These are phyloP conservation scores for Agrilus planipennis DNA, from an alignment of 1,140 invertebrate species.

Conservation along the genomic window DNA sequence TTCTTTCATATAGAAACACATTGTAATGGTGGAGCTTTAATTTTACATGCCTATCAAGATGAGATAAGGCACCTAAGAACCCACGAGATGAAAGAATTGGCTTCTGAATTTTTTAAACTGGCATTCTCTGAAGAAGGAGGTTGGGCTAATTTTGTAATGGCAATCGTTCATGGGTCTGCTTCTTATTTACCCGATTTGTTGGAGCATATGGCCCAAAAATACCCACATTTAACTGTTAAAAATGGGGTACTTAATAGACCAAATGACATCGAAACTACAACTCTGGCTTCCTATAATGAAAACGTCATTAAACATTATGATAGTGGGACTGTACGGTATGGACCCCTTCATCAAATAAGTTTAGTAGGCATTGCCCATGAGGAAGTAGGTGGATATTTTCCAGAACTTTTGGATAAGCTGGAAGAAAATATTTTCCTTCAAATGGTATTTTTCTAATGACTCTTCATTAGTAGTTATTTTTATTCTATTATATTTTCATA, in stretches of 20 bases:
- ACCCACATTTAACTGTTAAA: conserved; percentile 83
- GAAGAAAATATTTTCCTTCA: conserved; percentile 82
- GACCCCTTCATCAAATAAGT: conserved; percentile 91
- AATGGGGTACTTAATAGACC: conserved; percentile 77
- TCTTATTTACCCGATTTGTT: conserved; percentile 82
- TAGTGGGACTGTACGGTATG: conserved; percentile 83
- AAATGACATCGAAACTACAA: conserved; percentile 91
- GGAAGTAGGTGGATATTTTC: conserved; percentile 96
- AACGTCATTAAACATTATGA: conserved; percentile 50
- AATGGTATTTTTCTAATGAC: conserved; percentile 43
- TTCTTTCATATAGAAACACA: conserved; percentile 83
- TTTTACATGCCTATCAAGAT: conserved; percentile 87
- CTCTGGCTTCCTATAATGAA: conserved; percentile 78
- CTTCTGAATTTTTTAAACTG: conserved; percentile 71
- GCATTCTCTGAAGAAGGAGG: conserved; percentile 71
- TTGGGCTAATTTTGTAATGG: conserved; percentile 84
- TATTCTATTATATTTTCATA: no score
- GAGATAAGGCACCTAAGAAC: conserved; percentile 70
- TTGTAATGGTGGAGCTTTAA: conserved; percentile 88
- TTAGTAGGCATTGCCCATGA: conserved; percentile 95
- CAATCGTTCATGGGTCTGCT: conserved; percentile 91
- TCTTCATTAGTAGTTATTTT: conserved; percentile 1
- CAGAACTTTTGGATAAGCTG: conserved; percentile 74
- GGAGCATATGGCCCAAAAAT: conserved; percentile 76
- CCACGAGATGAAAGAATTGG: conserved; percentile 68